phyloP scores from a whole-genome alignment of 2,113 vertebrate species.

The Neogobius melanostomus region DNA sequence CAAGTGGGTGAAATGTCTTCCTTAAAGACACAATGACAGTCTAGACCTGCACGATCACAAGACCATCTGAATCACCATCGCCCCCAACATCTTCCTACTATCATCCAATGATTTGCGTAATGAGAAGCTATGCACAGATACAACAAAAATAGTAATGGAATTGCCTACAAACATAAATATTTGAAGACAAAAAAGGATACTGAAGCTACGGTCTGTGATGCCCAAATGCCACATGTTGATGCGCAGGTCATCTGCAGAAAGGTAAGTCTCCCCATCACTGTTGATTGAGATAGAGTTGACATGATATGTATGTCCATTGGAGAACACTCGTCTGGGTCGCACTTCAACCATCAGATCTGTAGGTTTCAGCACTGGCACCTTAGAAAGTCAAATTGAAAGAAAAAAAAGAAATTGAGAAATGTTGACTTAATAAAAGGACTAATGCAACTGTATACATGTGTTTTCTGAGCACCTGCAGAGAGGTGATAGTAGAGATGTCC shows the following conservation, averaged over 20 bases:
- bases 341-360: constrained; percentile 97
- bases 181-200: constrained; percentile 81
- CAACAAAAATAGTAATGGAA: too few relatives aligned
- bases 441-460: background rate
- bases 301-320: constrained; percentile 93
- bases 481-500: constrained; percentile 93
- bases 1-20: too few relatives aligned
- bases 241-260: constrained; percentile 93
- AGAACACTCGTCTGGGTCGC: constrained; percentile 86
- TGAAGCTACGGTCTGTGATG: constrained; percentile 95
- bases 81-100: too few relatives aligned
- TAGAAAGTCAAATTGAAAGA: background rate
- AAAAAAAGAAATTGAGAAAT: background rate
- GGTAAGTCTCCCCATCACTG: constrained; percentile 89
- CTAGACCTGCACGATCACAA: too few relatives aligned
- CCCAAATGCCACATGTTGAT: constrained; percentile 96
- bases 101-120: too few relatives aligned
- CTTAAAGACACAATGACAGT: too few relatives aligned
- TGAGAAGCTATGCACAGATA: background rate
- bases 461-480: constrained; percentile 82
- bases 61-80: too few relatives aligned
- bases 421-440: background rate
- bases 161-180: background rate
- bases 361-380: constrained; percentile 88
- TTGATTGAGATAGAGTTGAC: constrained; percentile 96